These are phyloP conservation scores for Sinocyclocheilus anshuiensis DNA, from an alignment of 2,113 vertebrate genomes.

Conservation along the genomic window DNA sequence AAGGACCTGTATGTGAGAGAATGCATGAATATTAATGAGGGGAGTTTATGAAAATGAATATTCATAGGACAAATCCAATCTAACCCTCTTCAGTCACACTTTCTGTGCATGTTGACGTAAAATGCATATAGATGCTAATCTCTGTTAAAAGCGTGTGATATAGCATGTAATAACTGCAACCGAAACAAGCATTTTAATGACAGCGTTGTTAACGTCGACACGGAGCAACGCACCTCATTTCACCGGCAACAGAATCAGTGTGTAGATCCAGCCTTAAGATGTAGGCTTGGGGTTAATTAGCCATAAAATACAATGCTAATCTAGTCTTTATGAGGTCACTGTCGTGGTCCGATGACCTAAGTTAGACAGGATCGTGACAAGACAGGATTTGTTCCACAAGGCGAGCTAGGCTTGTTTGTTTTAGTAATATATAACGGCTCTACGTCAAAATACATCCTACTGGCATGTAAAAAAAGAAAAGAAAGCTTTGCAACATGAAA, in stretches of 20 bases:
- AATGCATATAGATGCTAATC: constrained; percentile 50
- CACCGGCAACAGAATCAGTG: constrained; percentile 16
- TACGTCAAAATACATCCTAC: too few relatives aligned
- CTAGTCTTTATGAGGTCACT: constrained; percentile 61
- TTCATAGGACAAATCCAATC: constrained; percentile 49
- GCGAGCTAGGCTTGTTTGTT: constrained; percentile 32
- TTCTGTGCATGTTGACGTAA: constrained; percentile 39
- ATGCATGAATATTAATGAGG: constrained; percentile 59
- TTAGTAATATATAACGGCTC: background rate
- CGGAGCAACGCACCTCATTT: constrained; percentile 7
- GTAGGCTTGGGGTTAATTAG: constrained; percentile 59
- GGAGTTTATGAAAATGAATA: constrained; percentile 56
- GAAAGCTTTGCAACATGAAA: background rate
- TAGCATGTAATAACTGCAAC: constrained; percentile 41
- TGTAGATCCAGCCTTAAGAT: constrained; percentile 55
- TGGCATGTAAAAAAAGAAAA: background rate
- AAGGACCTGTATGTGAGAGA: constrained; percentile 28
- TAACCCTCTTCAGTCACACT: constrained; percentile 36
- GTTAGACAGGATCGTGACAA: constrained; percentile 45
- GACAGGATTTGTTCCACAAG: constrained; percentile 33
- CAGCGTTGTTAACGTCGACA: constrained; percentile 30
- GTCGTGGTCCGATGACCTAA: constrained; percentile 48
- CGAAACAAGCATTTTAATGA: constrained; percentile 51
- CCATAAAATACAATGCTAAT: constrained; percentile 62
- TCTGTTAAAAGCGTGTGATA: constrained; percentile 49